Evolutionary conservation across 2,888 invertebrate species (phyloP), one percentile per base, ranked within the genome.

Genomic region (Pterostichus niger): DNA sequence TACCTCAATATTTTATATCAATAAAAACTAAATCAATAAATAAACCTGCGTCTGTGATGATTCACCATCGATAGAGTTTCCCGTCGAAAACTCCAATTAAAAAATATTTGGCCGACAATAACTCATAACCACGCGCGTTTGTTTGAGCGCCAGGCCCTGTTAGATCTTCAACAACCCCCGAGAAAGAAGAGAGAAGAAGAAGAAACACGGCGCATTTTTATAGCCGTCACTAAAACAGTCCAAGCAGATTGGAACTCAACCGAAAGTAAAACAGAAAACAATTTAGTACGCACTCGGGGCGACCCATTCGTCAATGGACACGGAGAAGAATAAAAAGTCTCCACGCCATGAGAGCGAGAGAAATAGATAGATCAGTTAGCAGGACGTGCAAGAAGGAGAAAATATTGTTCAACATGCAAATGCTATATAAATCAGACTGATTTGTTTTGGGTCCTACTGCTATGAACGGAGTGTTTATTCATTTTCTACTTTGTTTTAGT

Each of bases 261-360:
- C 85, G 85, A 86, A 85, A 85, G 85, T 85, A 86, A 85, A 86
- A 82, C 85, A 80, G 80, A 82, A 84, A 85, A 84, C 85, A 86
- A 87, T 87, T 87, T 87, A 87, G 86, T 86, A 84, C 84, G 85
- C 86, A 86, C 86, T 86, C 85, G 85, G 84, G 87, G 86, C 87
- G 83, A 86, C 83, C 84, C 86, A 86, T 86, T 85, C 85, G 79
- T 83, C 84, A 85, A 84, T 84, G 84, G 52, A 56, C 54, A 24
- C 9, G 46, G 33, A 81, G 59, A 78, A 56, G 59, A 78, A 59
- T 15, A 56, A 61, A 44, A 44, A 78, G 44, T 71, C 7, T 9
- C 35, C 56, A 44, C 77, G 44, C 31, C 17, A 44, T 44, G 40
- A 17, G 68, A 40, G 40, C 17, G 44, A 64, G 17, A n/a, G 68